Evolutionary conservation across 1,140 invertebrate species (phyloP).

Genomic region (Sycophila sp.): DNA sequence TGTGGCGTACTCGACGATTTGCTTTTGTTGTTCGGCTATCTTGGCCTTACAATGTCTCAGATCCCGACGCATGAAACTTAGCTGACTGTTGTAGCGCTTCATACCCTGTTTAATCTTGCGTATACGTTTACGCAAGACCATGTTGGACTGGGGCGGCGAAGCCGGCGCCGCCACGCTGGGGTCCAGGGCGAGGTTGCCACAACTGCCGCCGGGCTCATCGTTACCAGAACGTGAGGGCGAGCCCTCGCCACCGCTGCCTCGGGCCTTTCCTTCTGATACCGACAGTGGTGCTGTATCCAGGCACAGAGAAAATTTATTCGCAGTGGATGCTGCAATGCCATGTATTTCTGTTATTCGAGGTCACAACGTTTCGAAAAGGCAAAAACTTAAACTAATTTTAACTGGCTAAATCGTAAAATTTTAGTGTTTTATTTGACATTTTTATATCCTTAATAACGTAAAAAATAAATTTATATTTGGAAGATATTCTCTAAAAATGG

Average conservation of each 20-base stretch:
- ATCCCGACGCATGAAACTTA: conserved; percentile 79
- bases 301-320: conserved; percentile 69
- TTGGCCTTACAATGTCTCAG: conserved; percentile 81
- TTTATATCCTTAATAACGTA: too few relatives aligned
- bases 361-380: too few relatives aligned
- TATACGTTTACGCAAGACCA: conserved; percentile 85
- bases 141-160: conserved; percentile 80
- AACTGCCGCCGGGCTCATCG: conserved; percentile 62
- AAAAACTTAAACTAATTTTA: too few relatives aligned
- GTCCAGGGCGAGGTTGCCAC: conserved; percentile 61
- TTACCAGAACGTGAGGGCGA: conserved; percentile 53
- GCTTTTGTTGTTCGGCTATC: conserved; percentile 83
- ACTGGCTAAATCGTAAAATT: too few relatives aligned
- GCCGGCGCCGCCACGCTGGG: conserved; percentile 57
- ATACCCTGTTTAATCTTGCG: conserved; percentile 88
- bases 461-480: too few relatives aligned
- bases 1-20: conserved; percentile 83
- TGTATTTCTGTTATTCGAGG: not conserved
- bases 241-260: conserved; percentile 61
- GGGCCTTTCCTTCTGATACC: conserved; percentile 59
- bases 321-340: conserved; percentile 16
- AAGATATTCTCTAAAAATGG: too few relatives aligned
- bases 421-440: too few relatives aligned
- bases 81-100: conserved; percentile 85
- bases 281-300: conserved; percentile 71